Percentiles rank a stretch among this genome's conserved stretches.
These are phyloP conservation scores for Tringa solitaria DNA, from an alignment of 2,113 vertebrate species.

Conservation along the genomic window DNA sequence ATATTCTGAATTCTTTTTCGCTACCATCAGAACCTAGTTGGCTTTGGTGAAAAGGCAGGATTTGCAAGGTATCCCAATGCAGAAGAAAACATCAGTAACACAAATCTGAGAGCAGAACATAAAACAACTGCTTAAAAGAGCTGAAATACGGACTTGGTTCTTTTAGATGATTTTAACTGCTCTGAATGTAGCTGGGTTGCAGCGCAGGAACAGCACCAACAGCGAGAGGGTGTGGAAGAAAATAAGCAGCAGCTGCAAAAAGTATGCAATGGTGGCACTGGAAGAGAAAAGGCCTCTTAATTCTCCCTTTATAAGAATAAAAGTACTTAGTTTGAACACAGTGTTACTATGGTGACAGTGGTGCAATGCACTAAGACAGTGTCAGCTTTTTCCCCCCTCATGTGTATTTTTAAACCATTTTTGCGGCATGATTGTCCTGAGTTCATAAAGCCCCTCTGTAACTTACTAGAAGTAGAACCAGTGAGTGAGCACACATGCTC, in stretches of 20 bases:
- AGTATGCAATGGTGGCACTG: neutral
- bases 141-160: neutral
- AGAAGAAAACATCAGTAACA: neutral
- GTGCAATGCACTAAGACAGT: neutral
- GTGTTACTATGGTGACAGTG: neutral
- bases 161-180: neutral
- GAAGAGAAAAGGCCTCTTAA: neutral
- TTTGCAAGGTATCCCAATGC: neutral
- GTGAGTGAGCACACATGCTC: neutral
- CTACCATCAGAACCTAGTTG: neutral
- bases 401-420: neutral
- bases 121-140: neutral
- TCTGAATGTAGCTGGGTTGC: neutral
- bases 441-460: neutral
- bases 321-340: neutral
- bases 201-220: neutral
- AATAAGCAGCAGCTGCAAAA: slow-evolving; percentile 28
- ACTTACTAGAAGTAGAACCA: neutral
- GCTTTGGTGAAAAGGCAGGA: neutral
- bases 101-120: neutral
- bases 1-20: neutral
- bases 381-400: neutral
- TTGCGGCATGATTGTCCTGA: neutral
- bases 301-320: slow-evolving; percentile 4
- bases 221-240: slow-evolving; percentile 20